Evolutionary conservation across 2,888 invertebrate species (phyloP), one percentile per base, ranked within the genome.

Genomic region (Crocallis elinguaria): DNA sequence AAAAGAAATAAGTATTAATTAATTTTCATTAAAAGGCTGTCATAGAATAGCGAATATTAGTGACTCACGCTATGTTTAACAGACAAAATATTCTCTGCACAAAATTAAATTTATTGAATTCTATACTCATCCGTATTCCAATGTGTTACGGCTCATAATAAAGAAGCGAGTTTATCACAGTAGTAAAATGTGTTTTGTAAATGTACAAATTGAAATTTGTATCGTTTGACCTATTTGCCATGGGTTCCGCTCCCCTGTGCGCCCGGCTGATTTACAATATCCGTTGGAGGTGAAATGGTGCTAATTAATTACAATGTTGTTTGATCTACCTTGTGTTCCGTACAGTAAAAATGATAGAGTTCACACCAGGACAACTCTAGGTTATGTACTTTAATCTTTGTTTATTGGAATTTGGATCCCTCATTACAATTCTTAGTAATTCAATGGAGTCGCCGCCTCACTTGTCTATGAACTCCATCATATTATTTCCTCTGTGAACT

Each of bases 141-240:
- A 6, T 3, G 9, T 2, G 2, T 46, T 64, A 64, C 48, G 37
- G 63, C 57, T 30, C 8, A 62, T 16, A 62, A 43, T 62, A 12
- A 11, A 14, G 0, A 14, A 9, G 55, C 16, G 5, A 39, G 12
- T 32, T 38, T 45, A 54, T 62, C 45, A 3, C 43, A 46, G n/a
- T 5, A 17, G 52, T 30, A 60, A 62, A 19, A 7, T 3, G 29
- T 53, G 55, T 17, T 55, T 60, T 55, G 67, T 64, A 63, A 65
- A 69, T 32, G 55, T 68, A 71, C 67, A 74, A 78, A 80, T 79
- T 82, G 76, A 79, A 83, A 80, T 82, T 84, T 72, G 82, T 83
- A 75, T 60, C 72, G 69, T 75, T 80, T 84, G 84, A 84, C 84
- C 84, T 75, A 82, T 74, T 79, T 82, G 73, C 67, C 66, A 57